Conservation (phyloP, 2,888 invertebrate species). For the Blastobasis adustella region DNA sequence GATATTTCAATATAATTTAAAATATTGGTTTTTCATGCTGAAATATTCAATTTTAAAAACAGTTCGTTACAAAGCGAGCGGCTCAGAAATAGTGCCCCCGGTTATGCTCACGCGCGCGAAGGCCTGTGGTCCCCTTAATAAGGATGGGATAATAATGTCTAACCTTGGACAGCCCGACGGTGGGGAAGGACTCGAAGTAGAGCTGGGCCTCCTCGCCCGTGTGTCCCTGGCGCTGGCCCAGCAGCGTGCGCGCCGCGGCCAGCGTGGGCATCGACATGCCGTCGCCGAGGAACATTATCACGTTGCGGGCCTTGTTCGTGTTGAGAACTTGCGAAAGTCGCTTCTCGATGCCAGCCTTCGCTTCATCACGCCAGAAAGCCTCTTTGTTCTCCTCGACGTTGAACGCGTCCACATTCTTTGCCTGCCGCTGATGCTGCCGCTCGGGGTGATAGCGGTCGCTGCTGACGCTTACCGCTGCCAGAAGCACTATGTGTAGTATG, state of each 20-base stretch:
- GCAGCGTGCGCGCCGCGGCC: conserved; percentile 77
- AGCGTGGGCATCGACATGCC: conserved; percentile 84
- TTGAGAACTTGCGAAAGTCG: conserved; percentile 39
- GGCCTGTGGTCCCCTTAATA: too few species aligned
- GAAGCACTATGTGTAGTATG: neutral
- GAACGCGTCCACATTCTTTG: neutral
- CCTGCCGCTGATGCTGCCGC: neutral
- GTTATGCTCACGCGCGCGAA: too few species aligned
- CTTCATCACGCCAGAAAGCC: conserved; percentile 63
- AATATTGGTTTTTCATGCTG: too few species aligned
- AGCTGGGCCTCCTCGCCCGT: conserved; percentile 77
- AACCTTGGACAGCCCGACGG: conserved; percentile 79
- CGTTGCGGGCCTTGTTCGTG: conserved; percentile 52
- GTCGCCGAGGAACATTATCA: conserved; percentile 83
- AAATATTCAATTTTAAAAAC: too few species aligned
- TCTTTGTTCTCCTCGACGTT: conserved; percentile 20
- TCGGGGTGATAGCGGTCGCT: neutral
- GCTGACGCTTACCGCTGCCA: neutral
- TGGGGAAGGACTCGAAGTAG: conserved; percentile 77
- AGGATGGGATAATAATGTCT: neutral
- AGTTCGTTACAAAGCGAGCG: too few species aligned
- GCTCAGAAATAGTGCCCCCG: too few species aligned
- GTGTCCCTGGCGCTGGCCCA: conserved; percentile 71
- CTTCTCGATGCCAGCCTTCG: conserved; percentile 45
- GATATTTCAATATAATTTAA: too few species aligned